phyloP scores from a whole-genome alignment of 2,113 vertebrate genomes.

The Spea multiplicata region DNA sequence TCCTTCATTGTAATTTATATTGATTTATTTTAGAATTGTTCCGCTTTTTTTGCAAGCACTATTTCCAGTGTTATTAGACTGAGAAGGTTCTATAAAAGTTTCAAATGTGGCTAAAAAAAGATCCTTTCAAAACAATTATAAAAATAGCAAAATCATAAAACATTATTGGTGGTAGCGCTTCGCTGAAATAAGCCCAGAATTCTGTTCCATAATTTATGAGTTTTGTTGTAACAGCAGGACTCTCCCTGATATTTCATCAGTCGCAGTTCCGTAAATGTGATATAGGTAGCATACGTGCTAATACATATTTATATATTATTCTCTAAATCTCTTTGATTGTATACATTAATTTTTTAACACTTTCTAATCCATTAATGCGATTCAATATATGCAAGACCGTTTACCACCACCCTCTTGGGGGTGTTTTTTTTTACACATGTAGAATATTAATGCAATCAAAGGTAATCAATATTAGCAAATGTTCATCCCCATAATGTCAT shows the following conservation, averaged over 20 bases:
- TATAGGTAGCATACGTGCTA: background rate
- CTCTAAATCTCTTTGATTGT: background rate
- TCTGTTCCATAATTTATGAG: background rate
- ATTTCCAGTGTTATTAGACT: background rate
- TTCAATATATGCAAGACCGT: background rate
- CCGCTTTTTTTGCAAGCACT: background rate
- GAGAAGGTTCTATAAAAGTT: background rate
- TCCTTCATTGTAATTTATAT: no score
- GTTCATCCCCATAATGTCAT: slow-evolving; percentile 5
- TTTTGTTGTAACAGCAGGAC: background rate
- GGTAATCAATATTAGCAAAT: slow-evolving; percentile 13
- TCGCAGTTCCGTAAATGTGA: background rate
- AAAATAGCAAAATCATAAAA: background rate
- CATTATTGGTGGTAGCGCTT: background rate
- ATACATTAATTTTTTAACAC: slow-evolving; percentile 18
- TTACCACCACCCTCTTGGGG: background rate
- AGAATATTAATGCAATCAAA: slow-evolving; percentile 16
- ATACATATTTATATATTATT: slow-evolving; percentile 1
- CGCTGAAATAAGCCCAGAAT: background rate
- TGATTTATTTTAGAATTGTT: background rate
- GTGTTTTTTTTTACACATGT: slow-evolving; percentile 5
- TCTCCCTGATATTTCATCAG: background rate
- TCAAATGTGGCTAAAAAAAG: background rate
- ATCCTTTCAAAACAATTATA: background rate
- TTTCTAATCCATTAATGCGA: slow-evolving; percentile 5